These are phyloP conservation scores for Cryptus viduatorius DNA, from an alignment of 2,888 invertebrate species.

Conservation along the genomic window DNA sequence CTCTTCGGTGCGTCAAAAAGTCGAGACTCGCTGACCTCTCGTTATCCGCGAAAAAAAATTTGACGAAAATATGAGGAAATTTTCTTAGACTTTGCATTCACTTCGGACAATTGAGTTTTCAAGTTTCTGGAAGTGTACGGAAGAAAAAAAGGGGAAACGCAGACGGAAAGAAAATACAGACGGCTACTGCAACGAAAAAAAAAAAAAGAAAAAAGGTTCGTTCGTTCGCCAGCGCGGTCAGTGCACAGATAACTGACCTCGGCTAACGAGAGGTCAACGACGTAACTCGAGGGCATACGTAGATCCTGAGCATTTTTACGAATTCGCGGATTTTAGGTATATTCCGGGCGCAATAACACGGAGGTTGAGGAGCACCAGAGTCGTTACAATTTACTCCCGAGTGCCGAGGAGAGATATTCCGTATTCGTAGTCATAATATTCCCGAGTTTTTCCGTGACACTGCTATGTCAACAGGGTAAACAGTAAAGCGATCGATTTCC, in stretches of 20 bases:
- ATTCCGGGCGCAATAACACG: neutral
- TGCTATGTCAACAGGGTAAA: neutral
- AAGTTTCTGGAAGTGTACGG: neutral
- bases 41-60: neutral
- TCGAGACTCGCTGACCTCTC: neutral
- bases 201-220: neutral
- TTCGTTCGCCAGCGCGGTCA: conserved; percentile 11
- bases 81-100: neutral
- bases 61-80: neutral
- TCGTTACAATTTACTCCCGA: neutral
- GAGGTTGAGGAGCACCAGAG: neutral
- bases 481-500: too few species aligned
- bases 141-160: neutral
- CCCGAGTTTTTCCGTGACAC: neutral
- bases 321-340: conserved; percentile 40
- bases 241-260: conserved; percentile 74
- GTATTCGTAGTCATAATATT: neutral
- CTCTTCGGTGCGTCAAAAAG: neutral
- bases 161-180: neutral
- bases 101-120: neutral
- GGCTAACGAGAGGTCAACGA: conserved; percentile 78
- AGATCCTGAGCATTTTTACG: conserved; percentile 51
- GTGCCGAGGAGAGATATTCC: neutral
- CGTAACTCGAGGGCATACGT: conserved; percentile 68
- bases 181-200: neutral